These are phyloP conservation scores for Alviniconcha strummeri DNA, from an alignment of 2,888 invertebrate species.

Conservation along the genomic window DNA sequence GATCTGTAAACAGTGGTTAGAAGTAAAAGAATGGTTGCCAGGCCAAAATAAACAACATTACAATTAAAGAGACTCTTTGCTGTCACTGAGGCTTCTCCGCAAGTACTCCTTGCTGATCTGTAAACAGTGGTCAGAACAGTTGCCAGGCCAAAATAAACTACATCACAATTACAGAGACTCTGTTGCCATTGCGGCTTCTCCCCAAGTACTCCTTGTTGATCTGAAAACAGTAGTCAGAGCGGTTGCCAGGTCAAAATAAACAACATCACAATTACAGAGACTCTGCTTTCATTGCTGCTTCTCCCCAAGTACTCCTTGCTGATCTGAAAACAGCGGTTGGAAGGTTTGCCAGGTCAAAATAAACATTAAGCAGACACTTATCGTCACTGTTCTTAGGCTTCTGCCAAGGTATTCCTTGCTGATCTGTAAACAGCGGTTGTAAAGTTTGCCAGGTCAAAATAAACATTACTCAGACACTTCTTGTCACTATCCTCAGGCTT, in stretches of 20 bases:
- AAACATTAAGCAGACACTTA: slow-evolving; percentile 84
- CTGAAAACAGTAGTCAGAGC: slow-evolving; percentile 69
- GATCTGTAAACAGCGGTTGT: slow-evolving; percentile 74
- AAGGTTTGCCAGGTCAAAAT: too few species aligned
- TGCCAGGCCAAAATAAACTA: too few species aligned
- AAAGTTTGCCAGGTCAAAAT: too few species aligned
- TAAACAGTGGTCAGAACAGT: slow-evolving; percentile 41
- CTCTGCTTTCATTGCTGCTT: too few species aligned
- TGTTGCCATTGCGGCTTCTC: too few species aligned
- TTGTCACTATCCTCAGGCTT: too few species aligned
- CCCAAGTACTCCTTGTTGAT: slow-evolving; percentile 74
- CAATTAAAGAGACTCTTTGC: slow-evolving; percentile 87
- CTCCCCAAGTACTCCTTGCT: slow-evolving; percentile 71
- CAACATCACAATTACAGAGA: neutral
- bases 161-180: neutral
- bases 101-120: slow-evolving; percentile 86
- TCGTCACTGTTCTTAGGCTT: slow-evolving; percentile 89
- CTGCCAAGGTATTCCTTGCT: slow-evolving; percentile 88
- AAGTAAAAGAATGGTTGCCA: slow-evolving; percentile 76
- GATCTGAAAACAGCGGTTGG: slow-evolving; percentile 74
- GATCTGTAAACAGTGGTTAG: slow-evolving; percentile 46
- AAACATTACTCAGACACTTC: neutral
- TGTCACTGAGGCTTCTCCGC: slow-evolving; percentile 87
- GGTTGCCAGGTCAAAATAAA: too few species aligned
- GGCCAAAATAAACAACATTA: too few species aligned